These are phyloP conservation scores for Thera obeliscata DNA, from an alignment of 2,888 invertebrate species.

Conservation along the genomic window DNA sequence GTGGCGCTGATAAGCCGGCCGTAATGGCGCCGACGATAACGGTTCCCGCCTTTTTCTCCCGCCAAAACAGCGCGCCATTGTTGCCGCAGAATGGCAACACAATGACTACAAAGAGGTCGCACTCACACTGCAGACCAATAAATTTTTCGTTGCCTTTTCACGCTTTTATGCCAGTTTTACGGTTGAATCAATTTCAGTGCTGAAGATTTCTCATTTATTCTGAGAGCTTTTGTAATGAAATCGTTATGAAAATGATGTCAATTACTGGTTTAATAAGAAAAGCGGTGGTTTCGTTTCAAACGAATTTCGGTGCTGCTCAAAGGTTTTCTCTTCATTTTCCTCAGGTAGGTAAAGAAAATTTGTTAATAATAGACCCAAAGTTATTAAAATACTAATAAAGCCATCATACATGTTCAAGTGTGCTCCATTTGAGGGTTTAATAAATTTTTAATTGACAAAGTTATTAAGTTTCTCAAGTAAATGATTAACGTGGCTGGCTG, in stretches of 20 bases:
- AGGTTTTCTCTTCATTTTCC: constrained; percentile 11
- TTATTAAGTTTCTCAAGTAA: constrained; percentile 78
- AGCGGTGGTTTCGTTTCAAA: constrained; percentile 12
- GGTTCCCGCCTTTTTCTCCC: constrained; percentile 82
- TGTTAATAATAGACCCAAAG: constrained; percentile 43
- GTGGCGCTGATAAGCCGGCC: constrained; percentile 79
- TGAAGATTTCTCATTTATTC: constrained; percentile 26
- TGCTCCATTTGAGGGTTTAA: constrained; percentile 69
- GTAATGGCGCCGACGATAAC: constrained; percentile 83
- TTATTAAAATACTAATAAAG: constrained; percentile 77
- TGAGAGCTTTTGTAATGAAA: constrained; percentile 25
- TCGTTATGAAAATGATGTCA: constrained; percentile 16
- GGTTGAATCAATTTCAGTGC: constrained; percentile 45
- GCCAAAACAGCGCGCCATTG: constrained; percentile 80
- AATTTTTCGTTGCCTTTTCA: constrained; percentile 67
- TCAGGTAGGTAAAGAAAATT: constrained; percentile 10
- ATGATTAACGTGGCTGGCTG: constrained; percentile 76
- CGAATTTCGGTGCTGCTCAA: constrained; percentile 5
- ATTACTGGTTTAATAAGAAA: constrained; percentile 22
- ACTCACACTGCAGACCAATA: constrained; percentile 65
- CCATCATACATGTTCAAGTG: constrained; percentile 65
- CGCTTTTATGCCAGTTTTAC: constrained; percentile 56
- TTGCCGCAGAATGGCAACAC: constrained; percentile 70
- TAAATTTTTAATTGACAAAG: constrained; percentile 82
- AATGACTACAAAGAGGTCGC: constrained; percentile 61